A percentile compares a stretch with the other conserved stretches of the same genome.
Conservation (phyloP, 2,888 invertebrate genomes). For the Brenthis hecate region DNA sequence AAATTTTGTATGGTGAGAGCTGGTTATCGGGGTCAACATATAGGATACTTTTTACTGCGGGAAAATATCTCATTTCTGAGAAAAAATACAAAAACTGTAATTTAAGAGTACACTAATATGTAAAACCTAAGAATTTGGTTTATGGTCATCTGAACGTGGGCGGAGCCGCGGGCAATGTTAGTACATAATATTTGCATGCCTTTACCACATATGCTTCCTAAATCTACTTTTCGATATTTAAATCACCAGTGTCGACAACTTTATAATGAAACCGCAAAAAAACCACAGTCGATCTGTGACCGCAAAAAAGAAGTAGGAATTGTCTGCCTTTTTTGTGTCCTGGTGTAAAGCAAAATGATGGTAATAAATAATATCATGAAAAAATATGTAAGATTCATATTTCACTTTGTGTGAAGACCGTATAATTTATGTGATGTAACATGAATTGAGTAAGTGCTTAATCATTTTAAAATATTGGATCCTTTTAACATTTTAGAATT, state of each 20-base stretch:
- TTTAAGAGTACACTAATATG: too few species aligned
- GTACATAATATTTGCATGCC: background rate
- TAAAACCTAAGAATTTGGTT: too few species aligned
- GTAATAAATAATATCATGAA: constrained; percentile 20
- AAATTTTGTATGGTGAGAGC: too few species aligned
- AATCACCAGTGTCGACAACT: constrained; percentile 24
- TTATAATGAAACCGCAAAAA: constrained; percentile 29
- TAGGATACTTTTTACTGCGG: too few species aligned
- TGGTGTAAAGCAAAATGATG: constrained; percentile 12
- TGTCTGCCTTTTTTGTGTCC: constrained; percentile 10
- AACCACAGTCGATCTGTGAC: constrained; percentile 14
- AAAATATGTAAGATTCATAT: constrained; percentile 8
- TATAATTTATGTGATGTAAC: constrained; percentile 18
- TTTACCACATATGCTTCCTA: background rate
- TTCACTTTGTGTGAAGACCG: constrained; percentile 8
- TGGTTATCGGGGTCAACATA: too few species aligned
- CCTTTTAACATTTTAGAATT: background rate
- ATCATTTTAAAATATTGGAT: background rate
- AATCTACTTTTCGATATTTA: constrained; percentile 15
- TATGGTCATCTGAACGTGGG: too few species aligned
- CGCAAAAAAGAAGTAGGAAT: constrained; percentile 18
- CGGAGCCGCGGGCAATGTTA: too few species aligned
- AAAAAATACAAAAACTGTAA: too few species aligned
- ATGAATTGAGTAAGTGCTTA: background rate
- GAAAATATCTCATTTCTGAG: too few species aligned